Evolutionary conservation across 2,888 invertebrate genomes (phyloP).

Genomic region (Sinhomidia bicolor): DNA sequence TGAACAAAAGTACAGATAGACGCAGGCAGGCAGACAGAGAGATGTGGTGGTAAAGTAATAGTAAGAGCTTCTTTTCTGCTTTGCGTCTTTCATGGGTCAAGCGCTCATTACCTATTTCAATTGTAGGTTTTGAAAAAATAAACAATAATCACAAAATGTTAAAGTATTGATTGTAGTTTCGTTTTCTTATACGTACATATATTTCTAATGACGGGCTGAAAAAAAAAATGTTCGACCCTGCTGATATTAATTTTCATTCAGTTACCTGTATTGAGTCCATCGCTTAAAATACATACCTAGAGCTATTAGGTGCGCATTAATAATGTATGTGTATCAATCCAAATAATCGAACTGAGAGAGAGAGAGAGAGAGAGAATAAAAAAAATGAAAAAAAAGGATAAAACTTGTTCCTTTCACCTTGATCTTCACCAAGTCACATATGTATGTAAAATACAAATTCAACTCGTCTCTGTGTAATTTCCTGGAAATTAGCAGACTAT

Average conservation of each 20-base stretch:
- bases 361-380: no score
- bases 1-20: background rate
- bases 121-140: background rate
- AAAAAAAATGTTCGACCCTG: background rate
- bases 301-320: background rate
- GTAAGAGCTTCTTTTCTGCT: background rate
- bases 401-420: conserved; percentile 41
- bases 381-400: no score
- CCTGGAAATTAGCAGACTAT: conserved; percentile 6
- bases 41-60: no score
- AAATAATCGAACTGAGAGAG: background rate
- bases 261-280: no score
- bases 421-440: background rate
- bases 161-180: background rate
- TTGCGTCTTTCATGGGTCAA: background rate
- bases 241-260: no score
- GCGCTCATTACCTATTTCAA: background rate
- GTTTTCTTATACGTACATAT: no score
- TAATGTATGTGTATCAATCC: background rate
- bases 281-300: no score
- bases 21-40: no score
- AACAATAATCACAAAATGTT: conserved; percentile 4
- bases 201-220: background rate
- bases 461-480: no score
- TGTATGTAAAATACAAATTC: no score